Percentiles rank a stretch among this genome's conserved stretches.
Evolutionary conservation across 2,888 invertebrate genomes (phyloP).

Genomic region (Prostheceraeus crozeri): DNA sequence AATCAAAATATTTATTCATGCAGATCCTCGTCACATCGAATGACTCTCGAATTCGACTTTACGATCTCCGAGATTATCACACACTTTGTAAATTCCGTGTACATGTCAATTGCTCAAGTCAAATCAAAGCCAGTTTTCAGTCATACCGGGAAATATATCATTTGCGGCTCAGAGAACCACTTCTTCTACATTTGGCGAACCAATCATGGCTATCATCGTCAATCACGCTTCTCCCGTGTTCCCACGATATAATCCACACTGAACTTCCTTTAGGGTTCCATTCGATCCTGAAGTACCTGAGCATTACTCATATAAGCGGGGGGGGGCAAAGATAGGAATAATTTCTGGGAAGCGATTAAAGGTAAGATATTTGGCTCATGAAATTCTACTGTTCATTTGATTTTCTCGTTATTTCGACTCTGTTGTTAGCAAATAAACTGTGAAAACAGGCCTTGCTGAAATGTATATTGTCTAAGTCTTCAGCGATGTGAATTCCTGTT

Average conservation of each 20-base stretch:
- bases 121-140: constrained; percentile 92
- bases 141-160: constrained; percentile 91
- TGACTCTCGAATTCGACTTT: constrained; percentile 87
- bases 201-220: constrained; percentile 75
- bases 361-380: no score
- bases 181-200: constrained; percentile 98
- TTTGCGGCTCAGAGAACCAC: constrained; percentile 92
- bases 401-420: no score
- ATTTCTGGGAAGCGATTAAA: constrained; percentile 93
- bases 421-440: no score
- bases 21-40: constrained; percentile 77
- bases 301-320: no score
- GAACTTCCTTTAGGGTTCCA: no score
- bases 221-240: constrained; percentile 73
- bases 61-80: constrained; percentile 85
- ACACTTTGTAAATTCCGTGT: constrained; percentile 90
- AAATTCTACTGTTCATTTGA: no score
- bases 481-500: no score
- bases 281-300: no score
- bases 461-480: no score
- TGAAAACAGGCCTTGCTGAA: no score
- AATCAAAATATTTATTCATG: no score
- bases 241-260: no score
- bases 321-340: constrained; percentile 81
- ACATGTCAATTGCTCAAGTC: constrained; percentile 84